phyloP scores from a whole-genome alignment of 2,113 vertebrate species.

The Crotalus helleri region DNA sequence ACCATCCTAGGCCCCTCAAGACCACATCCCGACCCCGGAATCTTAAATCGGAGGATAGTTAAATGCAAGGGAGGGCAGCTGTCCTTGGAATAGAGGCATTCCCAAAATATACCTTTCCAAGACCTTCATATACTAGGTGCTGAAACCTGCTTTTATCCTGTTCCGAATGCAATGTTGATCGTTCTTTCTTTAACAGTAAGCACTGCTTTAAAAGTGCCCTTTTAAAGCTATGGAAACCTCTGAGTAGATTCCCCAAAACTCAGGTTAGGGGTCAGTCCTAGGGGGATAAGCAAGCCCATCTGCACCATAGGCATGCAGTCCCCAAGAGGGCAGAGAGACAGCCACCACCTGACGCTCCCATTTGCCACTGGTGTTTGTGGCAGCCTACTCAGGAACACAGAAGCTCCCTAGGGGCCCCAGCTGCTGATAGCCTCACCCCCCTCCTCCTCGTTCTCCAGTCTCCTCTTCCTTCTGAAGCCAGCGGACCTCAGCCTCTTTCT shows the following conservation, averaged over 20 bases:
- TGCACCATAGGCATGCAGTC: neutral
- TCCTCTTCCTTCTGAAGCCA: neutral
- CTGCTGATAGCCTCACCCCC: neutral
- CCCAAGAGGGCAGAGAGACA: neutral
- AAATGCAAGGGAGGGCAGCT: neutral
- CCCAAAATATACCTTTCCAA: neutral
- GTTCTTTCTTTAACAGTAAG: neutral
- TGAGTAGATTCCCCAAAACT: neutral
- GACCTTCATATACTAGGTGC: neutral
- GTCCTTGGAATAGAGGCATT: neutral
- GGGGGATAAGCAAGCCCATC: neutral
- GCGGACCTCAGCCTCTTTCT: neutral
- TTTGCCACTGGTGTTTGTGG: neutral
- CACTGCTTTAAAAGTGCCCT: neutral
- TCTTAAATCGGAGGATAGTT: neutral
- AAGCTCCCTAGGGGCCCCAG: neutral
- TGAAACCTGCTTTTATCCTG: neutral
- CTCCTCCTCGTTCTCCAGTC: neutral
- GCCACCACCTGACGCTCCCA: neutral
- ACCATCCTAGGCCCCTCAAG: neutral
- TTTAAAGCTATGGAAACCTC: neutral
- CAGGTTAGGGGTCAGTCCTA: neutral
- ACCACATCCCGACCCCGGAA: neutral
- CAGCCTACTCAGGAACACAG: neutral
- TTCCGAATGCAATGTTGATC: neutral